Percentiles rank a stretch among this genome's conserved stretches.
Evolutionary conservation across 1,140 invertebrate species (phyloP).

Genomic region (Rhopalosiphum padi): DNA sequence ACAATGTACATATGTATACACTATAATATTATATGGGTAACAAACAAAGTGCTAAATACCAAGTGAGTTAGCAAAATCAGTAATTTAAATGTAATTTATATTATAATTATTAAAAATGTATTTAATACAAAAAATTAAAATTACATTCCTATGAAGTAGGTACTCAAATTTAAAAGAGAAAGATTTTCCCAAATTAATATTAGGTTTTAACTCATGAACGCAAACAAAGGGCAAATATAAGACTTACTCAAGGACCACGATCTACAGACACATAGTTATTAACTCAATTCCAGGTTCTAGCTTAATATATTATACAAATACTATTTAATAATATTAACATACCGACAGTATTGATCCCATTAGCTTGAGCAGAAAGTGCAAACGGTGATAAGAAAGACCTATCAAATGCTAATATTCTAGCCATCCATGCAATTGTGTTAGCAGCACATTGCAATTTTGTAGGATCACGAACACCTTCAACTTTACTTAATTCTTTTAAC

Average conservation of each 20-base stretch:
- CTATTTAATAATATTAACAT: slow-evolving; percentile 62
- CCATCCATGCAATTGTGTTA: slow-evolving; percentile 93
- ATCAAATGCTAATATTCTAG: slow-evolving; percentile 90
- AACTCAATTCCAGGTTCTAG: background rate
- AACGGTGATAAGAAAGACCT: slow-evolving; percentile 95
- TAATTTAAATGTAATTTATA: background rate
- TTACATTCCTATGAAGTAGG: background rate
- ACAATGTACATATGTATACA: background rate
- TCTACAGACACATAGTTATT: background rate
- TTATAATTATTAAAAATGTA: background rate
- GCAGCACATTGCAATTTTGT: slow-evolving; percentile 85
- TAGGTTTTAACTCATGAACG: background rate
- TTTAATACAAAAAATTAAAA: background rate
- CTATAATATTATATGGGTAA: background rate
- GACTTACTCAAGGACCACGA: background rate
- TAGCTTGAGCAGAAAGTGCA: slow-evolving; percentile 86
- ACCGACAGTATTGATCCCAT: slow-evolving; percentile 93
- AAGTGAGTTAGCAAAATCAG: background rate
- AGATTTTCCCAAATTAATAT: background rate
- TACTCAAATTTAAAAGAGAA: background rate
- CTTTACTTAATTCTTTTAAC: slow-evolving; percentile 73
- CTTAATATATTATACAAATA: background rate
- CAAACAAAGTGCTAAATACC: background rate
- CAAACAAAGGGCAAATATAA: background rate
- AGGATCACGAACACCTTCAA: slow-evolving; percentile 73